Evolutionary conservation across 2,113 vertebrate species (phyloP).

Genomic region (Pycnonotus jocosus): DNA sequence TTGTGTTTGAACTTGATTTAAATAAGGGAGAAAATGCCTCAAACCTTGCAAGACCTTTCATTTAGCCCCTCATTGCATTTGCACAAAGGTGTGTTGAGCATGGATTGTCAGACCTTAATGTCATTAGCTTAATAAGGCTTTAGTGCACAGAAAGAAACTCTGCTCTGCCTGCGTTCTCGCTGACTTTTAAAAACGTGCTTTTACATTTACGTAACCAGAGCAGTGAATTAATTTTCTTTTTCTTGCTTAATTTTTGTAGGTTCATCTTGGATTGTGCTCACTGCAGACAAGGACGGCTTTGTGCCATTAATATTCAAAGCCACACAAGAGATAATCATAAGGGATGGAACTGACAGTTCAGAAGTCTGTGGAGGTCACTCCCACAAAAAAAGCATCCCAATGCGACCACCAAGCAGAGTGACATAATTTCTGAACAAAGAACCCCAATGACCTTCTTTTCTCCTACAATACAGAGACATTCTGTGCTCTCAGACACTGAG

Average conservation of each 20-base stretch:
- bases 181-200: neutral
- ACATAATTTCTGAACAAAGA: constrained; percentile 35
- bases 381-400: constrained; percentile 9
- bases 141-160: neutral
- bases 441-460: neutral
- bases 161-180: neutral
- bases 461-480: neutral
- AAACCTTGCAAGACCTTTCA: neutral
- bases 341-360: constrained; percentile 74
- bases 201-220: neutral
- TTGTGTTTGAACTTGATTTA: neutral
- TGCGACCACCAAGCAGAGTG: constrained; percentile 39
- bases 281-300: constrained; percentile 85
- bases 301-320: constrained; percentile 85
- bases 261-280: constrained; percentile 84
- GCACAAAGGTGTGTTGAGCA: neutral
- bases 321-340: constrained; percentile 83
- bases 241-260: constrained; percentile 67
- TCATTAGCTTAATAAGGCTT: constrained; percentile 17
- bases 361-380: constrained; percentile 22
- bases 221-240: neutral
- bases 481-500: neutral
- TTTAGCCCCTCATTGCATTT: neutral
- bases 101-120: constrained; percentile 24
- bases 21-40: neutral